Evolutionary conservation across 1,140 invertebrate species (phyloP), one percentile per base, ranked within the genome.

Genomic region (Zaprionus davidi): DNA sequence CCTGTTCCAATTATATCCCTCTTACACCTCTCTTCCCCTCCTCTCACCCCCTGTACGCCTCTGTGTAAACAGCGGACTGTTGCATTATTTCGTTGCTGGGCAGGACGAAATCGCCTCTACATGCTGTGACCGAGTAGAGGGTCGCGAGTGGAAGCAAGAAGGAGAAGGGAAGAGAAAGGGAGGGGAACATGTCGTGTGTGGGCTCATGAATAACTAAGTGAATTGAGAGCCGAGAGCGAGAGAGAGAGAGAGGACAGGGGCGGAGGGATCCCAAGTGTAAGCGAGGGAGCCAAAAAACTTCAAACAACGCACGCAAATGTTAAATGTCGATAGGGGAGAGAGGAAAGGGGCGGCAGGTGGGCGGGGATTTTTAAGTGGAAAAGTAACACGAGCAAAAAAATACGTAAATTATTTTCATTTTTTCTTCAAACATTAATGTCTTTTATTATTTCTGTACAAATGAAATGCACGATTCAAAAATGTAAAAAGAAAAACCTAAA

Each of bases 121-220:
- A 36, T 68, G 56, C 17, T 49, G 5, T 17, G 22, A 15, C 5
- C 28, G 26, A 62, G 17, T 2, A 11, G 28, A 31, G 7, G 9
- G 28, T 31, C n/a, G 31, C 31, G 41, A 36, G 12, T 12, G 24
- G 13, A 15, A 20, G 20, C 15, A 20, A 4, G 51, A 12, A n/a
- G 26, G 11, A 4, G 34, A 12, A 1, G 13, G 5, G 9, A 34
- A 20, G 26, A 31, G 13, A 26, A 34, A 11, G n/a, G 3, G 24
- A 12, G 15, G 9, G 3, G 22, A 11, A 36, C 34, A 38, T 68
- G 34, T 36, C 15, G 17, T 65, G 64, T 69, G 49, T 62, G 51
- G 31, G 22, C 53, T 71, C 60, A 76, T 76, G 70, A 76, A 76
- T 66, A 66, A 66, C n/a, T 71, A 64, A 76, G 70, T 71, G 73